Base-by-base conservation (phyloP, 2,113 vertebrate species). In the Paramormyrops kingsleyae region DNA sequence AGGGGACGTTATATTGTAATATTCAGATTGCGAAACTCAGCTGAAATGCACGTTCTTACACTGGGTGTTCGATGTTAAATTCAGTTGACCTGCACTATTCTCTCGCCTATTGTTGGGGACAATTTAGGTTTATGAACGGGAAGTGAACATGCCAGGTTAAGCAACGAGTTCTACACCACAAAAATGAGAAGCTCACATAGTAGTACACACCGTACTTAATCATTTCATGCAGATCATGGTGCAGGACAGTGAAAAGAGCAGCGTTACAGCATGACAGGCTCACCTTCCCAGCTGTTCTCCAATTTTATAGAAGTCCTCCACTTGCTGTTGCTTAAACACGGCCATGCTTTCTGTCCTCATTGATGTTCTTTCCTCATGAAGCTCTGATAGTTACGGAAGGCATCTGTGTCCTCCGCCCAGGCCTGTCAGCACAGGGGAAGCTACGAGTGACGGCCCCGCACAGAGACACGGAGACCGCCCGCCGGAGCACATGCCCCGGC, bases 241-340 rank as follows among this genome's bases (percentile, higher is more conserved):
- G 85, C 15, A 49, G 27, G 24, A 35, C 12, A 56, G 5, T 5
- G 46, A 12, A n/a, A 49, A n/a, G 12, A 9, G 19, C 44, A 85
- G 42, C 24, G 12, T 84, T 85, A 53, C 74, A 2, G 15, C 12
- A 17, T 42, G 31, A 80, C 13, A 89, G 44, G 91, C 97, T 97
- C 93, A 98, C 98, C 97, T 99, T 91, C 98, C 98, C 24, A 99
- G 96, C 66, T 96, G 97, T 92, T 98, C 97, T 70, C 96, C 96
- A 4, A 99, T 96, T 93, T 98, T 97, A 1, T 99, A 99, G 91
- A 97, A 93, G 0, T 99, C 98, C 80, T 98, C 98, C 91, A 99
- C 97, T 92, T 96, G 97, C 94, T 99, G 97, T 92, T 99, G 97
- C 91, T 99, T 99, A 95, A 99, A 99, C 27, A 95, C 93, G 89